Conservation (phyloP, 2,888 invertebrate genomes). For the Diabrotica balteata region DNA sequence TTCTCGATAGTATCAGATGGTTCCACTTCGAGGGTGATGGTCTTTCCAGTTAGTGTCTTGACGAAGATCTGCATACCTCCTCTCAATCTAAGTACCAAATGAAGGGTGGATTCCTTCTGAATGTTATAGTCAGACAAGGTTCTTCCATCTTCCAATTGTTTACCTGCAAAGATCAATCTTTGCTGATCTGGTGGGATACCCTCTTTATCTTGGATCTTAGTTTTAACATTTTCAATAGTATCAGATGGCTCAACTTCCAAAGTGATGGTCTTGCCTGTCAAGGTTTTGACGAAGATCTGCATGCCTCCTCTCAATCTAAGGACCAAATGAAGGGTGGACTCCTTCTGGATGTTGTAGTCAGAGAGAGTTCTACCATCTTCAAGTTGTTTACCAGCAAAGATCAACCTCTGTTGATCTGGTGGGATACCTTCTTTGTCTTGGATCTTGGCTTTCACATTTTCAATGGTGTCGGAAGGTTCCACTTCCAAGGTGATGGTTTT, state of each 20-base stretch:
- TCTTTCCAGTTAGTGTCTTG: constrained; percentile 64
- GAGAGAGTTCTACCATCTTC: constrained; percentile 73
- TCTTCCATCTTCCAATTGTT: constrained; percentile 74
- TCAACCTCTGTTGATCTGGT: constrained; percentile 68
- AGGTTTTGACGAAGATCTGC: constrained; percentile 70
- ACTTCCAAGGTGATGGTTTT: constrained; percentile 66
- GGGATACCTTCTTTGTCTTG: constrained; percentile 66
- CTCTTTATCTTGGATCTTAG: constrained; percentile 74
- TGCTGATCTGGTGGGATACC: constrained; percentile 70
- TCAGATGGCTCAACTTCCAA: constrained; percentile 67
- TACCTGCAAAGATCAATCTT: constrained; percentile 24
- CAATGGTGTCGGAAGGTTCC: constrained; percentile 71
- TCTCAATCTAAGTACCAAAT: constrained; percentile 68
- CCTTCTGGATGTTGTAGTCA: constrained; percentile 73
- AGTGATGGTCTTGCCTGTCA: constrained; percentile 45
- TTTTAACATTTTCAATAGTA: constrained; percentile 69
- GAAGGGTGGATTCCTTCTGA: constrained; percentile 69
- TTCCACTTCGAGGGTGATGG: constrained; percentile 66
- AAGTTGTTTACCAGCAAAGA: constrained; percentile 74
- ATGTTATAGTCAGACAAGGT: constrained; percentile 71
- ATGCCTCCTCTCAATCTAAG: constrained; percentile 65
- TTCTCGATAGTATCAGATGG: constrained; percentile 72
- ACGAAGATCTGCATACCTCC: constrained; percentile 74
- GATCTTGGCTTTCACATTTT: constrained; percentile 70
- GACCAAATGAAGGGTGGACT: constrained; percentile 66